phyloP scores from a whole-genome alignment of 2,113 vertebrate species.

The Dasyprocta punctata region DNA sequence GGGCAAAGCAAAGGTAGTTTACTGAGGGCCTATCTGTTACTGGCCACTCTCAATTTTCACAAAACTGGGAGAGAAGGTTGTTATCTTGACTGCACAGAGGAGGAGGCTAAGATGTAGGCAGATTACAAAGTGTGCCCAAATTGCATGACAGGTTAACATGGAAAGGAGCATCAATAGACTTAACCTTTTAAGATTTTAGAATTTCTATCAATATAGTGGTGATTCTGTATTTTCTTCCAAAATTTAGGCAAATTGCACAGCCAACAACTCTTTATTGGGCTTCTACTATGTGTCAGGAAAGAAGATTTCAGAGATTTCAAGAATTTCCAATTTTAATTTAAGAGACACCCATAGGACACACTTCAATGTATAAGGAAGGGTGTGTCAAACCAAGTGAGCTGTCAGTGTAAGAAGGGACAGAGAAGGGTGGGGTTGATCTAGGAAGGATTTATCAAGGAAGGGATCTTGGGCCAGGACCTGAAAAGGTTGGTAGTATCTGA shows the following conservation, averaged over 20 bases:
- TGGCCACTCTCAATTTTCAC: neutral
- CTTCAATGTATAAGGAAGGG: neutral
- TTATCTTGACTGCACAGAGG: neutral
- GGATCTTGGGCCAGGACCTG: neutral
- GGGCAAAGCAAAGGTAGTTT: neutral
- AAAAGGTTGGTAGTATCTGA: neutral
- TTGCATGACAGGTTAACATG: fast-evolving
- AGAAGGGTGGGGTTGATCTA: neutral
- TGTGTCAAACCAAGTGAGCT: neutral
- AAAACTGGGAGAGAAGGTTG: neutral
- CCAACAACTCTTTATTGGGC: neutral
- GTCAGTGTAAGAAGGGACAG: neutral
- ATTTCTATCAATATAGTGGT: neutral
- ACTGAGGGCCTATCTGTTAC: neutral
- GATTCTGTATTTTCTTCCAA: neutral
- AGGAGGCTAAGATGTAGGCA: neutral
- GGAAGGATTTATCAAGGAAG: neutral
- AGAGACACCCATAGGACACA: neutral
- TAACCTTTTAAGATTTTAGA: neutral
- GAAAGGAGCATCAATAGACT: neutral
- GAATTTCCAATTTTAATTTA: neutral
- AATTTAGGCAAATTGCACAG: neutral
- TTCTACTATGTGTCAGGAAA: neutral
- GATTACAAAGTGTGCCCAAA: neutral
- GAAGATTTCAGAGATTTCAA: neutral